These are phyloP conservation scores for Heterodera filipjevi DNA, from an alignment of 2,888 invertebrate species.

Conservation along the genomic window DNA sequence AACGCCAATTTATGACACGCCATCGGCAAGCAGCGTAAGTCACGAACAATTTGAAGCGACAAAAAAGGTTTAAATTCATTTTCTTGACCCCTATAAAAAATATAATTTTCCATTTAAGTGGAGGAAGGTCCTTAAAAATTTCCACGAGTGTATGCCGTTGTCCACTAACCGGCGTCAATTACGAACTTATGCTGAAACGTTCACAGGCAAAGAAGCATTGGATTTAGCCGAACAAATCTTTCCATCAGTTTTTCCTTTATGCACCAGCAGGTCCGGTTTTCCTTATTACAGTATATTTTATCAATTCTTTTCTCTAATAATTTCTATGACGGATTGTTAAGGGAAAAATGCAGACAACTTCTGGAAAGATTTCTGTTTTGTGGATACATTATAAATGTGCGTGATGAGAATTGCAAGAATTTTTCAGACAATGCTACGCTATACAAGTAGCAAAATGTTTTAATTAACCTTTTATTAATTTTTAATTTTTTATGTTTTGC, in stretches of 20 bases:
- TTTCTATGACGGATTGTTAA: not conserved
- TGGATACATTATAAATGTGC: not conserved
- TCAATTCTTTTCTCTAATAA: not conserved
- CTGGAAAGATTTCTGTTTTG: not conserved
- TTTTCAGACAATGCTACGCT: not conserved
- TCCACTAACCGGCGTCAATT: not conserved
- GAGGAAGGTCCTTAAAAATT: not conserved
- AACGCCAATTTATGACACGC: not conserved
- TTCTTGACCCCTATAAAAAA: not conserved
- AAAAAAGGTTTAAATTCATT: not conserved
- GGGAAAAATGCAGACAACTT: not conserved
- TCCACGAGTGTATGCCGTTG: not conserved
- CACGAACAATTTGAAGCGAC: slow-evolving; percentile 4
- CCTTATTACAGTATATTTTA: not conserved
- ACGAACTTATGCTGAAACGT: not conserved
- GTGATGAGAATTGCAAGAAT: not conserved
- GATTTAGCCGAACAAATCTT: not conserved
- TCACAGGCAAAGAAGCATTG: not conserved
- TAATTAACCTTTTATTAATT: not conserved
- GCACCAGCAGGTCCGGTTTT: not conserved
- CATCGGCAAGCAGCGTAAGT: not conserved
- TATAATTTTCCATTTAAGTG: not conserved
- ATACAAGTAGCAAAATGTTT: not conserved
- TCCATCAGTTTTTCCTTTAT: not conserved
- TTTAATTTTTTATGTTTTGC: not conserved